These are phyloP conservation scores for Halesus radiatus DNA, from an alignment of 1,140 invertebrate genomes.

Conservation along the genomic window DNA sequence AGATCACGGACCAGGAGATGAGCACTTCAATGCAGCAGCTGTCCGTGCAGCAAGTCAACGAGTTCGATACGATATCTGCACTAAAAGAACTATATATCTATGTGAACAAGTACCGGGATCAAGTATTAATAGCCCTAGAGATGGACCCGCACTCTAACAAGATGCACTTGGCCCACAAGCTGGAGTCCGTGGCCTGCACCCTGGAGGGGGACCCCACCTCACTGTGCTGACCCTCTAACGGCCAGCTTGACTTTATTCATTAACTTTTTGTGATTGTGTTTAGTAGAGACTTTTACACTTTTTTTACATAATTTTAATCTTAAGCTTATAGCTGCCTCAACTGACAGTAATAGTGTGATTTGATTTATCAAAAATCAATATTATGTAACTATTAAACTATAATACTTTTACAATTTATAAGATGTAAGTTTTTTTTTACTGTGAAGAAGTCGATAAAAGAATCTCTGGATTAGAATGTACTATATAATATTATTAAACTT, in stretches of 20 bases:
- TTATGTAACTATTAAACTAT: background rate
- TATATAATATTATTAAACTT: constrained; percentile 39
- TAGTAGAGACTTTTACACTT: constrained; percentile 70
- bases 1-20: constrained; percentile 93
- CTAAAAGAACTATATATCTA: constrained; percentile 95
- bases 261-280: constrained; percentile 66
- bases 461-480: constrained; percentile 45
- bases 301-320: constrained; percentile 65
- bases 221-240: constrained; percentile 68
- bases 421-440: constrained; percentile 40
- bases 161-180: constrained; percentile 88
- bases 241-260: constrained; percentile 60
- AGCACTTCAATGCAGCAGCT: constrained; percentile 92
- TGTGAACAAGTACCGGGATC: constrained; percentile 93
- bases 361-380: constrained; percentile 35
- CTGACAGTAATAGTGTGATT: constrained; percentile 38
- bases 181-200: constrained; percentile 91
- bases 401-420: constrained; percentile 31
- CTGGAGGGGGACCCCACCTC: constrained; percentile 82
- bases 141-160: constrained; percentile 86
- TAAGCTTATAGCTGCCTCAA: constrained; percentile 41
- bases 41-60: constrained; percentile 87
- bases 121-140: constrained; percentile 89
- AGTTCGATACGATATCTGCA: constrained; percentile 91
- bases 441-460: constrained; percentile 26